Evolutionary conservation across 2,797 vertebrate genomes (phyloP), one percentile per base, ranked within the genome.

Genomic region (Rhadinocentrus ornatus): DNA sequence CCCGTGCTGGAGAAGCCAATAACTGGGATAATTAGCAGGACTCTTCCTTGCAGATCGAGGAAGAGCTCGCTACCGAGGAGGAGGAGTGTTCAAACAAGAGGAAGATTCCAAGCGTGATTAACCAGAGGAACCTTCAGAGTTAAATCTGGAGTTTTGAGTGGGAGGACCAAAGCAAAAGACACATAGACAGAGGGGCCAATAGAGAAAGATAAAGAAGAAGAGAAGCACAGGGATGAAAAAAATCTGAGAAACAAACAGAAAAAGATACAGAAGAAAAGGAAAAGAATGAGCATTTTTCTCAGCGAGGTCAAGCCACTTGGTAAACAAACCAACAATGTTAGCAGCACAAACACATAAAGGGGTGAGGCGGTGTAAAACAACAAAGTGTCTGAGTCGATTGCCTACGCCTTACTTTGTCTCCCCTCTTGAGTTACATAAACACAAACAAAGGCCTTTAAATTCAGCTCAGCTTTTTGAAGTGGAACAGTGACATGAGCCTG

Each of bases 401-500:
- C 80, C 91, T 87, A 88, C 87, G 88, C 91, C 88, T 91, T 88
- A 88, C 89, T 93, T 90, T 91, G 91, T 90, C 88, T 91, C 88
- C 90, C 84, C 79, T 88, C 90, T 81, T 86, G 86, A 87, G 85
- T 87, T 90, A 92, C 81, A 82, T 90, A 89, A 92, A 93, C 88
- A 90, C 90, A 89, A 91, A 91, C 90, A 92, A 82, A 88, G 88
- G 88, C 86, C 86, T 88, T 90, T 88, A 89, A 91, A 92, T 91
- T 69, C 73, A 80, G 77, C 82, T 69, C 61, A 9, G 75, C 78
- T 80, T 84, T 91, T 89, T 89, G 86, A 92, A 92, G 91, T 87
- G 77, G 73, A 92, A 88, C 84, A 81, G 78, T 93, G 89, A 93
- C 89, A 91, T 89, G 87, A 79, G 86, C 87, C 84, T 29, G 73